Evolutionary conservation across 2,113 vertebrate genomes (phyloP).

Genomic region (Prunella fulvescens): DNA sequence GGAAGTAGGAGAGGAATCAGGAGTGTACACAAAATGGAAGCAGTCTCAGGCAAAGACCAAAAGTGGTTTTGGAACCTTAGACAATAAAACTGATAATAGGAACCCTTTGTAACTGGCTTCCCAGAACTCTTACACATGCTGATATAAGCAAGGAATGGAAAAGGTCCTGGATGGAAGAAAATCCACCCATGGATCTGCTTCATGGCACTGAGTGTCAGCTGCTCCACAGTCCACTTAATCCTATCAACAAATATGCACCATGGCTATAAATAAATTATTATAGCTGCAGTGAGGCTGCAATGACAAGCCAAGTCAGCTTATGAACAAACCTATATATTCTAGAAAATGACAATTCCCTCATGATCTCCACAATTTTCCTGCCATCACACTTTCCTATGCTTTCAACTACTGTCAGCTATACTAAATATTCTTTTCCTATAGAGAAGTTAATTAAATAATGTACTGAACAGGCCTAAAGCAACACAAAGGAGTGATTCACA

Average conservation of each 20-base stretch:
- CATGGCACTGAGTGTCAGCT: background rate
- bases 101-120: background rate
- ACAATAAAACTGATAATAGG: background rate
- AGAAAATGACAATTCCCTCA: background rate
- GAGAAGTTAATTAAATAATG: background rate
- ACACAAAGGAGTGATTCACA: background rate
- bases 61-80: background rate
- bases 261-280: background rate
- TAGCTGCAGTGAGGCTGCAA: background rate
- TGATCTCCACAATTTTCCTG: background rate
- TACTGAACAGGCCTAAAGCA: background rate
- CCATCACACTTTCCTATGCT: background rate
- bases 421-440: background rate
- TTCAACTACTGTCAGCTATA: background rate
- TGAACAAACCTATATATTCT: background rate
- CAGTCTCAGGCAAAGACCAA: background rate
- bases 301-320: background rate
- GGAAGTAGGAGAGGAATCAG: background rate
- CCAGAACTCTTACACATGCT: rapidly evolving
- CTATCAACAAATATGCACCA: background rate
- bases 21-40: background rate
- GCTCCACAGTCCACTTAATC: background rate
- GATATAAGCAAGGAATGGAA: background rate
- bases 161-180: background rate
- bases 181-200: background rate